A percentile compares a stretch with the other conserved stretches of the same genome.
Conservation (phyloP, 2,888 invertebrate genomes). For the Elaeidobius kamerunicus region DNA sequence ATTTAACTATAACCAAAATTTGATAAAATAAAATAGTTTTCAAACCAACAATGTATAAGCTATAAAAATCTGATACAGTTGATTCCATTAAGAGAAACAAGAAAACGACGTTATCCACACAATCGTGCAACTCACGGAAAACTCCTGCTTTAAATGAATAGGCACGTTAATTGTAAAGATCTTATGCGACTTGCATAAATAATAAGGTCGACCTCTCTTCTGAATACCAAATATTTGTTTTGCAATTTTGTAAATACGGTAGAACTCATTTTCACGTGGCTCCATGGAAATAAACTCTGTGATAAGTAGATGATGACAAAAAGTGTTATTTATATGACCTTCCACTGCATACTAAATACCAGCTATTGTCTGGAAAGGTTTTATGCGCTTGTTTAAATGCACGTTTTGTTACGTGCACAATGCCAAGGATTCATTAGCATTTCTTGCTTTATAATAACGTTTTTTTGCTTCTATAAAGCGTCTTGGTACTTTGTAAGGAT, state of each 20-base stretch:
- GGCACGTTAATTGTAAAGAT: slow-evolving; percentile 26
- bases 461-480: no score
- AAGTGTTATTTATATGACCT: slow-evolving; percentile 21
- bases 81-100: background rate
- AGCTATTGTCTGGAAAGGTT: slow-evolving; percentile 6
- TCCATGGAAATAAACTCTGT: slow-evolving; percentile 23
- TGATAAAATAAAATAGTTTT: no score
- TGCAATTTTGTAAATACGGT: slow-evolving; percentile 26
- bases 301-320: slow-evolving; percentile 29
- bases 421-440: background rate
- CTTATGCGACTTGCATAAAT: slow-evolving; percentile 22
- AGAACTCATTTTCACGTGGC: slow-evolving; percentile 27
- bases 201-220: slow-evolving; percentile 9
- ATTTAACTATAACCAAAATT: no score
- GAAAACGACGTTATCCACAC: background rate
- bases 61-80: no score
- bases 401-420: background rate
- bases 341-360: slow-evolving; percentile 13
- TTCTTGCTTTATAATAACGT: background rate
- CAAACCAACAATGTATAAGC: no score
- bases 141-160: slow-evolving; percentile 21
- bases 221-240: slow-evolving; percentile 30
- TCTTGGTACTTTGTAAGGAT: no score
- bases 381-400: slow-evolving; percentile 3
- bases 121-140: slow-evolving; percentile 2